Conservation (phyloP, 2,797 vertebrate species). For the Hipposideros larvatus region DNA sequence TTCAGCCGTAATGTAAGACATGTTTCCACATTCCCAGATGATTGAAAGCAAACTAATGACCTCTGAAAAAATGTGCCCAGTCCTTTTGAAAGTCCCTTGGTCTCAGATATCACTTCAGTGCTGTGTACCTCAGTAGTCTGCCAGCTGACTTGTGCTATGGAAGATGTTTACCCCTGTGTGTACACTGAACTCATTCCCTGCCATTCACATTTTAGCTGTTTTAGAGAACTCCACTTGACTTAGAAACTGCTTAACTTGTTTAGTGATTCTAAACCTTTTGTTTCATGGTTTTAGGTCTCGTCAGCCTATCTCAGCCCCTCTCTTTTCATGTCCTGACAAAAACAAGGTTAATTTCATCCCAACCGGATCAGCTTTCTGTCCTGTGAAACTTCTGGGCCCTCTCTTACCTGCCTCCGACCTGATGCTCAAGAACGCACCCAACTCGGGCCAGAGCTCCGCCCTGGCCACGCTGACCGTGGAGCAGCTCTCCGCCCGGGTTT, state of each 20-base stretch:
- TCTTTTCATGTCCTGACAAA: constrained; percentile 99
- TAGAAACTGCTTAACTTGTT: background rate
- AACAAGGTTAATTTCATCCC: constrained; percentile 99
- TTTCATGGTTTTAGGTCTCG: constrained; percentile 90
- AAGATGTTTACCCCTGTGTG: constrained; percentile 90
- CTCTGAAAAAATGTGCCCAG: background rate
- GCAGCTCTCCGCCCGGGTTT: constrained; percentile 94
- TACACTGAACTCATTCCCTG: constrained; percentile 86
- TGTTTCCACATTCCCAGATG: constrained; percentile 27
- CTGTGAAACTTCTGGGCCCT: constrained; percentile 95
- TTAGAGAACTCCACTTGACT: constrained; percentile 33
- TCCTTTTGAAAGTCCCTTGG: constrained; percentile 31
- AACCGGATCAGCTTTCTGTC: constrained; percentile 98
- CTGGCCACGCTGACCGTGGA: constrained; percentile 89
- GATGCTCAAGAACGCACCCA: constrained; percentile 89
- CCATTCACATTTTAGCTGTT: constrained; percentile 76
- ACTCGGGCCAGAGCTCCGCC: constrained; percentile 88
- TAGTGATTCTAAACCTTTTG: constrained; percentile 58
- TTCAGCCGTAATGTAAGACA: background rate
- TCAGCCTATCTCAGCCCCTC: constrained; percentile 94
- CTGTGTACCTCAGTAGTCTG: constrained; percentile 69
- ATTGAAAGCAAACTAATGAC: constrained; percentile 37
- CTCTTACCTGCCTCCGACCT: constrained; percentile 91
- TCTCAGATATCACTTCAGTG: constrained; percentile 22
- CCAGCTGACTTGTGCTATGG: constrained; percentile 90